These are phyloP conservation scores for Epistrophella euchroma DNA, from an alignment of 2,888 invertebrate species.

Conservation along the genomic window DNA sequence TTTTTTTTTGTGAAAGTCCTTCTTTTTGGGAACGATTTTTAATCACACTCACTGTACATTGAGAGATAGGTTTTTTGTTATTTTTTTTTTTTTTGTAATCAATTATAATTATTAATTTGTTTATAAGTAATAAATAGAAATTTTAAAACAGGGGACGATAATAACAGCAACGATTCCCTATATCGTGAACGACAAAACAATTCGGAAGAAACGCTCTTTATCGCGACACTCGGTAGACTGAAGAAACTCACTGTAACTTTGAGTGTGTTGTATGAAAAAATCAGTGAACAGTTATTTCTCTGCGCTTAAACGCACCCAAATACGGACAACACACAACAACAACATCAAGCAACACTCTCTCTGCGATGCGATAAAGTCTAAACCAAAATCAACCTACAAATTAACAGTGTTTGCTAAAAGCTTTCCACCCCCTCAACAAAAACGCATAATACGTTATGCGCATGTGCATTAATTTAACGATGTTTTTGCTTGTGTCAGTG, in stretches of 20 bases:
- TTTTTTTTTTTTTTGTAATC: background rate
- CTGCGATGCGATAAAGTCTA: constrained; percentile 38
- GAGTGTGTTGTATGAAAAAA: constrained; percentile 50
- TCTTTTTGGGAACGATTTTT: constrained; percentile 2
- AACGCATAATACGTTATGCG: constrained; percentile 59
- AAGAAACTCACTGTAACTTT: constrained; percentile 46
- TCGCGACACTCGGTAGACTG: constrained; percentile 74
- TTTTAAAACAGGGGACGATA: constrained; percentile 21
- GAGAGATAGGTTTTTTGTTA: background rate
- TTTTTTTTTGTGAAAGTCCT: constrained; percentile 2
- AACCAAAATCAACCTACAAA: background rate
- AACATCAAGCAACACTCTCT: constrained; percentile 11
- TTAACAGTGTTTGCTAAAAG: constrained; percentile 56
- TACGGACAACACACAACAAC: constrained; percentile 52
- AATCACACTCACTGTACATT: constrained; percentile 22
- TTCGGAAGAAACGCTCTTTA: constrained; percentile 73
- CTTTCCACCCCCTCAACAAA: constrained; percentile 73
- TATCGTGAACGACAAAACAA: constrained; percentile 20
- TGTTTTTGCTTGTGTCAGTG: background rate
- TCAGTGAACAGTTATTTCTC: constrained; percentile 40
- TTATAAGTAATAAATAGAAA: constrained; percentile 22
- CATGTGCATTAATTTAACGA: constrained; percentile 37
- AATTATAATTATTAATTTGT: constrained; percentile 39
- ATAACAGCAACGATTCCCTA: constrained; percentile 29
- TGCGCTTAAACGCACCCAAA: constrained; percentile 64